Evolutionary conservation across 2,888 invertebrate genomes (phyloP).

Genomic region (Thecocarcelia acutangulata): DNA sequence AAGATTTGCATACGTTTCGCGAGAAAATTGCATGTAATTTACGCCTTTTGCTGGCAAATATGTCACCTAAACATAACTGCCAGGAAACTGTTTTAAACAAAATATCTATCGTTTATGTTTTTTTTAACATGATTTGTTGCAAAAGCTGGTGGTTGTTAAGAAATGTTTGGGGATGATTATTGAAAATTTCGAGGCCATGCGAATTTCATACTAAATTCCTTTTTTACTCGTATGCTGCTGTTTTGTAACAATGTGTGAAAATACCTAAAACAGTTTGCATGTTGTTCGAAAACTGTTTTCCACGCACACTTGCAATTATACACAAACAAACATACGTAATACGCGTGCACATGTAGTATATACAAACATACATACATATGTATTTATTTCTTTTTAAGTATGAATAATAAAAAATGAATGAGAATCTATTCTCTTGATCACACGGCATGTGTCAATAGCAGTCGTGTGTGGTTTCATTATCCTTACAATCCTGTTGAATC

Average conservation of each 20-base stretch:
- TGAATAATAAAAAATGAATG: conserved; percentile 68
- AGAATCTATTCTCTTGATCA: conserved; percentile 70
- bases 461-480: conserved; percentile 70
- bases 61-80: conserved; percentile 73
- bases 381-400: conserved; percentile 46
- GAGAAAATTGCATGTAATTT: conserved; percentile 76
- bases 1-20: conserved; percentile 68
- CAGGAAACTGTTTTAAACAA: conserved; percentile 4
- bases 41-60: conserved; percentile 75
- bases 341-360: not conserved
- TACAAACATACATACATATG: too few relatives aligned
- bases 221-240: conserved; percentile 69
- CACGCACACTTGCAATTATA: conserved; percentile 5
- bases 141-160: conserved; percentile 27
- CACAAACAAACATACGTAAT: not conserved
- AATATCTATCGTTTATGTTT: conserved; percentile 32
- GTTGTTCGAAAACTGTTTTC: conserved; percentile 47
- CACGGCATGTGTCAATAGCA: conserved; percentile 78
- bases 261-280: conserved; percentile 65
- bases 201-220: conserved; percentile 56
- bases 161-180: conserved; percentile 42
- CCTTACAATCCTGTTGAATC: conserved; percentile 67
- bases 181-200: conserved; percentile 50
- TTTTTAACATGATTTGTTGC: not conserved
- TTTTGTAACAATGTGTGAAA: conserved; percentile 78